Conservation (phyloP, 2,888 invertebrate species). For the Arctia plantaginis region DNA sequence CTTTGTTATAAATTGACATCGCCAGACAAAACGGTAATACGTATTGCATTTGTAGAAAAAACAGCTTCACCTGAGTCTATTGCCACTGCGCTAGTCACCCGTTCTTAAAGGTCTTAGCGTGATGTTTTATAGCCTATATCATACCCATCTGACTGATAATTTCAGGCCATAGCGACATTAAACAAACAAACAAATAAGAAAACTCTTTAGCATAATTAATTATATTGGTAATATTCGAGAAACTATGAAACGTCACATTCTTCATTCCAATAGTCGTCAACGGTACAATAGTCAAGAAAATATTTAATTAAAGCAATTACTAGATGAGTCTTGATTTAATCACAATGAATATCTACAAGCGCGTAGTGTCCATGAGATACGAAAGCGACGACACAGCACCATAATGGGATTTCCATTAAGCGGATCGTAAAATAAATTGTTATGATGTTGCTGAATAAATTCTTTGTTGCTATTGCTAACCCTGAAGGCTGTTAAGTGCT, state of each 20-base stretch:
- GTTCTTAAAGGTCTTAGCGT: too few species aligned
- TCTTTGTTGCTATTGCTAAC: slow-evolving; percentile 2
- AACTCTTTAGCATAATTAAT: too few species aligned
- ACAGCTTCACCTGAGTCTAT: too few species aligned
- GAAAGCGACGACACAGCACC: slow-evolving; percentile 3
- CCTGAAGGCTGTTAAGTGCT: background rate
- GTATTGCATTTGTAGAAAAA: slow-evolving; percentile 2
- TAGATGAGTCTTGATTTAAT: background rate
- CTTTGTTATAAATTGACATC: slow-evolving; percentile 33
- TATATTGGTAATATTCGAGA: too few species aligned
- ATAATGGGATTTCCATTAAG: slow-evolving; percentile 30
- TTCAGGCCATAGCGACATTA: too few species aligned
- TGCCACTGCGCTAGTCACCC: too few species aligned
- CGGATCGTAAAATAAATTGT: slow-evolving; percentile 31
- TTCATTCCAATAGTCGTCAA: too few species aligned
- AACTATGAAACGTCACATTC: too few species aligned
- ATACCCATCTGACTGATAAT: too few species aligned
- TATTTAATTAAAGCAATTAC: background rate
- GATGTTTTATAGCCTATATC: too few species aligned
- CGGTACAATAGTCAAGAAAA: too few species aligned
- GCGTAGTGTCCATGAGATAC: background rate
- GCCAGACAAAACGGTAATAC: slow-evolving; percentile 20
- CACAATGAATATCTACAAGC: background rate
- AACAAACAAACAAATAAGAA: too few species aligned
- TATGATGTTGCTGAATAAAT: slow-evolving; percentile 19